Conservation (phyloP, 92 coral and sea anemone genomes). For the Nematostella vectensis region DNA sequence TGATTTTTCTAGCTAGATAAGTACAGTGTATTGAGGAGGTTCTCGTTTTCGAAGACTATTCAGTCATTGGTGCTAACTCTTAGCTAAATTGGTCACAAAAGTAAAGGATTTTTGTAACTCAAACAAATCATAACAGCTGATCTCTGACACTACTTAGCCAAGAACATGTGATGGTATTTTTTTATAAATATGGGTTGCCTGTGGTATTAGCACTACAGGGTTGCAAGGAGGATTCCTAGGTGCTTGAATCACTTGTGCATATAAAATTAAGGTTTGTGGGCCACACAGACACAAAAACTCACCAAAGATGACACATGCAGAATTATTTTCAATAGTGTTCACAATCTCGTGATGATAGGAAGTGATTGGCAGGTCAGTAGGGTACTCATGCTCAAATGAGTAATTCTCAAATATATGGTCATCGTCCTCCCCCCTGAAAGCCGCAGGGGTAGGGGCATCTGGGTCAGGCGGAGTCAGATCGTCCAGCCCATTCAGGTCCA, state of each 20-base stretch:
- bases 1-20: background rate
- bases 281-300: too few relatives aligned
- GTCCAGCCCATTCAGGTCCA: slow-evolving; percentile 33
- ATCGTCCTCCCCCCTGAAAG: slow-evolving; percentile 74
- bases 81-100: background rate
- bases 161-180: too few relatives aligned
- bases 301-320: slow-evolving; percentile 92
- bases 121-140: too few relatives aligned
- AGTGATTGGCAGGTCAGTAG: slow-evolving; percentile 77
- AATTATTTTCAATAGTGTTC: slow-evolving; percentile 86
- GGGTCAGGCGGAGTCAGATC: slow-evolving; percentile 18
- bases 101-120: too few relatives aligned
- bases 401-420: slow-evolving; percentile 85
- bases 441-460: slow-evolving; percentile 53
- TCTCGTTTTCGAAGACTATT: background rate
- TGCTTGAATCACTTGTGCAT: too few relatives aligned
- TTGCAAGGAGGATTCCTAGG: too few relatives aligned
- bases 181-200: too few relatives aligned
- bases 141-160: too few relatives aligned
- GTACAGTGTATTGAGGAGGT: too few relatives aligned
- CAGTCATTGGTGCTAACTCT: background rate
- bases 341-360: slow-evolving; percentile 66
- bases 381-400: slow-evolving; percentile 74
- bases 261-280: too few relatives aligned
- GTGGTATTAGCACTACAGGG: too few relatives aligned